Base-by-base conservation (phyloP, 2,797 vertebrate species). In the Etheostoma nigrum region DNA sequence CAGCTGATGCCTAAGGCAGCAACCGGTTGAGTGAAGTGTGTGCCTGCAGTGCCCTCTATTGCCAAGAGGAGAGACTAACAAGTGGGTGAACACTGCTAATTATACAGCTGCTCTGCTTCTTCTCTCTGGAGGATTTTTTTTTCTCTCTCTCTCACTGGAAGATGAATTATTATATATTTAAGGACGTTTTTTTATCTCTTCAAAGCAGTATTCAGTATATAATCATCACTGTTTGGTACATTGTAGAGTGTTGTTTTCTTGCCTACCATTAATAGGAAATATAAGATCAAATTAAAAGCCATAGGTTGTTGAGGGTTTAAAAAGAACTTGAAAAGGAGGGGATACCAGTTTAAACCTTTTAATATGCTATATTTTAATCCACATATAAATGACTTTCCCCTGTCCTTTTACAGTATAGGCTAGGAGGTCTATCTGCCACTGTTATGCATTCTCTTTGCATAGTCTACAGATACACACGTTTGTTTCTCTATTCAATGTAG, bases 11-110 rank as follows among this genome's bases (percentile, higher is more conserved):
- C 30, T 64, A 67, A 45, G 4, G 19, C 21, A 21, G 60, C 4
- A 45, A 44, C 44, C 44, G 25, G 3, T 1, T 7, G 42, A 45
- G 9, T 57, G 19, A 88, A 82, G 27, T 48, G 68, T 88, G 47
- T 86, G 79, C 68, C 71, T 90, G 74, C 72, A 88, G 84, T 83
- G 89, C 92, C 91, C 89, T 88, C 93, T 93, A 74, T 79, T 88
- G 93, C 1, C 42, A 8, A 54, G 1, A 78, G 12, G n/a, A 6
- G 19, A 74, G 61, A 82, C n/a, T 25, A 69, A 68, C 74, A 70
- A 13, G 1, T 61, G 4, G 30, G 15, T 33, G 1, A 47, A 61
- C 5, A 40, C 16, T 19, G 3, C 8, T 7, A 21, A n/a, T 10
- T 4, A 11, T 57, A 6, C 47, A 42, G 0, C 47, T 63, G 49